Conservation (phyloP, 2,797 vertebrate genomes). For the Xenopus petersii region DNA sequence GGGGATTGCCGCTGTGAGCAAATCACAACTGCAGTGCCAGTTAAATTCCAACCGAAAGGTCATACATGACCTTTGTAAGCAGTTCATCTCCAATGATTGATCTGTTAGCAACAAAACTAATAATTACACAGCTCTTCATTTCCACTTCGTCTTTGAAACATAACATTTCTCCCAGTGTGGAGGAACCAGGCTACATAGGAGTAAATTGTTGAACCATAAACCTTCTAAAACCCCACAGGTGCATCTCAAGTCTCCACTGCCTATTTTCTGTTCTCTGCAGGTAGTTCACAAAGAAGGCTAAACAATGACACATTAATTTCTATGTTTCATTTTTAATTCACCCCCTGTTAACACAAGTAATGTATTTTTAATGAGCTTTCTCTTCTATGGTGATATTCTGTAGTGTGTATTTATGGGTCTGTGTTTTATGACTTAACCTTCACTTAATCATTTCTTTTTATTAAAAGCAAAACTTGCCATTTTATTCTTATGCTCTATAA, state of each 20-base stretch:
- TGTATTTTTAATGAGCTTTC: constrained; percentile 40
- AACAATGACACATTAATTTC: background rate
- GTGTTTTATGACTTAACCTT: constrained; percentile 35
- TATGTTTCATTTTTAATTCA: constrained; percentile 42
- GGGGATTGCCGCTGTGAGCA: constrained; percentile 52
- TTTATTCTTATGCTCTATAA: background rate
- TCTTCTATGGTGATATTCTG: constrained; percentile 22
- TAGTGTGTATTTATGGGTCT: constrained; percentile 30
- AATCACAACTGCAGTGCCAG: constrained; percentile 51
- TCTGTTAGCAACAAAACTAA: constrained; percentile 56
- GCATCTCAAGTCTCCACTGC: constrained; percentile 30
- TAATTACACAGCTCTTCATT: constrained; percentile 63
- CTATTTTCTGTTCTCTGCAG: constrained; percentile 27
- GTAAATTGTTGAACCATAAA: constrained; percentile 51
- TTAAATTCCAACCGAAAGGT: constrained; percentile 52
- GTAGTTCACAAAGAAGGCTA: constrained; percentile 45
- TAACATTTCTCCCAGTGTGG: constrained; percentile 53
- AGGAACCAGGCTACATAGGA: constrained; percentile 41
- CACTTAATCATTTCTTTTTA: constrained; percentile 26
- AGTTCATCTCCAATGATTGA: constrained; percentile 52
- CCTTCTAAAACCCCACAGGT: constrained; percentile 47
- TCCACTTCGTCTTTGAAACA: constrained; percentile 50
- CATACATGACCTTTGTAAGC: constrained; percentile 49
- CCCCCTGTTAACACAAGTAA: constrained; percentile 34
- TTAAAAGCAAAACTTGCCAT: constrained; percentile 33